A percentile compares a stretch with the other conserved stretches of the same genome.
These are phyloP conservation scores for Pogoniulus pusillus DNA, from an alignment of 2,797 vertebrate genomes.

Conservation along the genomic window DNA sequence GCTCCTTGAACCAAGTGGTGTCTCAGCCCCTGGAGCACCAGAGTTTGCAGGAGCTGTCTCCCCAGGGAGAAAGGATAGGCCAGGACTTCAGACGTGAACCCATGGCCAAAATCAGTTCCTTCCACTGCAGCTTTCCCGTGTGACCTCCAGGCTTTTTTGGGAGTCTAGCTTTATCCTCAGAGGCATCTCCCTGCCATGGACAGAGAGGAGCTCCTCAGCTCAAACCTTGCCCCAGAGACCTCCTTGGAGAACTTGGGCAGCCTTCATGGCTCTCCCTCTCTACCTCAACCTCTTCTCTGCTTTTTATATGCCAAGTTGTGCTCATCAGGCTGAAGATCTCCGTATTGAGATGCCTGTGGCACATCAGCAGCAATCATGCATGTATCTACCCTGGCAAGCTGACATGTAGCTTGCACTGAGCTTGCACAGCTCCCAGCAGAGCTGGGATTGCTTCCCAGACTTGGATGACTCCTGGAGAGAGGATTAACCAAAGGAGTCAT, in stretches of 20 bases:
- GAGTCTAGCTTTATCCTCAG: neutral
- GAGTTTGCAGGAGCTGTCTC: neutral
- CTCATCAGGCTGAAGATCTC: neutral
- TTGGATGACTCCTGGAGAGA: neutral
- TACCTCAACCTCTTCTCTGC: neutral
- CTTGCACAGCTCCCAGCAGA: neutral
- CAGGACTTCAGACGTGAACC: neutral
- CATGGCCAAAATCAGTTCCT: neutral
- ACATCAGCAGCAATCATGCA: accelerated
- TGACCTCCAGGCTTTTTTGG: neutral
- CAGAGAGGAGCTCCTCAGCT: neutral
- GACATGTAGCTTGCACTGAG: neutral
- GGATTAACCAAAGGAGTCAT: neutral
- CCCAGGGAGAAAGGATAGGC: neutral
- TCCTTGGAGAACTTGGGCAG: neutral
- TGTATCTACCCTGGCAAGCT: neutral
- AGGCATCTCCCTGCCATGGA: neutral
- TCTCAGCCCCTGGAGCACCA: neutral
- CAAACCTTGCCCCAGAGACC: neutral
- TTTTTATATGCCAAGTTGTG: neutral
- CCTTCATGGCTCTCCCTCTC: neutral
- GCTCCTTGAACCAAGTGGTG: neutral
- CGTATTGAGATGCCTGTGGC: neutral
- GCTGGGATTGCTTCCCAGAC: neutral
- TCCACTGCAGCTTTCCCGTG: neutral